Evolutionary conservation across 2,888 invertebrate genomes (phyloP), one percentile per base, ranked within the genome.

Genomic region (Gymnosoma rotundatum): DNA sequence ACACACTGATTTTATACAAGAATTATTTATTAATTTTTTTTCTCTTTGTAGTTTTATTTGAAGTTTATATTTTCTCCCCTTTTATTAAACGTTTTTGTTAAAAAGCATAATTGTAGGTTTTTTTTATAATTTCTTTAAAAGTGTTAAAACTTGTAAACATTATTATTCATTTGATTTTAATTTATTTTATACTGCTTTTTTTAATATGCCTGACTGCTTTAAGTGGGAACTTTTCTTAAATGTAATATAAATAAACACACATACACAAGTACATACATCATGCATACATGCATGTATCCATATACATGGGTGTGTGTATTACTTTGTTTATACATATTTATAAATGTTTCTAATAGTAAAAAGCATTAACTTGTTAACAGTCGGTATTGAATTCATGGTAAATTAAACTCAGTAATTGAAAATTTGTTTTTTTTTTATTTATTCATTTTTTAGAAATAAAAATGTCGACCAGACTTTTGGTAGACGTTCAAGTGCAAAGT

Each of bases 91-190:
- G 32, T 66, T 48, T 16, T 45, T 16, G 16, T 20, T 21, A 42
- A 74, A 45, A 9, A 58, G 2, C 25, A 72, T 48, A 60, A 60
- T 60, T 58, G 58, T 61, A 36, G 32, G 64, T 18, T 52, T 66
- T 42, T n/a, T 58, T 42, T 32, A 10, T 69, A 69, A 69, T 78
- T 54, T 78, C 32, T 45, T 70, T 54, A 50, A 70, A 81, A 84
- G 84, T 84, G 81, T 84, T 74, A 84, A 84, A 84, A 64, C 73
- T 54, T 84, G 78, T 74, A 64, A 82, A 70, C 73, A 45, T 69
- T 76, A 66, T 78, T 67, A 54, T 67, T 38, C 58, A 69, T 73
- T 79, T 72, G 16, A 60, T 20, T 56, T 78, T 45, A 70, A 78
- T 61, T 69, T 78, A 69, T 70, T 20, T 5, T 8, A 7, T 0